Base-by-base conservation (phyloP, 2,113 vertebrate species). In the Perca schrenkii region DNA sequence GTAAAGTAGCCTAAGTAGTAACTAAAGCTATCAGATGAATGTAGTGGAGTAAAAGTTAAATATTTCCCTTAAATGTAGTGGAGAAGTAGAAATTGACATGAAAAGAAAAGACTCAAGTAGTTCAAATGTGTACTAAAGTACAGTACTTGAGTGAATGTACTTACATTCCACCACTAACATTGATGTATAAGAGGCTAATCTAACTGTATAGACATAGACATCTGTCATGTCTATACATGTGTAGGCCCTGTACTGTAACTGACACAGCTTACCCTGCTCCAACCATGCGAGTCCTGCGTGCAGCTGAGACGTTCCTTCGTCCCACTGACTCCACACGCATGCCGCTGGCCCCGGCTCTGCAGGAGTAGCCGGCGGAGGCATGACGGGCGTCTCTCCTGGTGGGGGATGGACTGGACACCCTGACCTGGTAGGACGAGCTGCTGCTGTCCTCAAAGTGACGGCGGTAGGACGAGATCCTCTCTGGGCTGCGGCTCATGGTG, bases 401-500 rank as follows among this genome's bases (percentile, higher is more conserved):
- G 2, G 94, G 95, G 53, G 95, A 96, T 1, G 92, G 95, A 80
- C 95, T 96, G 86, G 93, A 92, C 80, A 96, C 93, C 86, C 95
- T 89, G 82, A 95, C 93, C 84, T 94, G 92, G 79, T 94, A 92
- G 83, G 84, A 85, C 11, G 77, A 88, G 85, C 82, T 85, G 84
- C 86, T 83, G 83, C 83, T 91, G 75, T 94, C 94, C 89, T 95
- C 94, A 67, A 96, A 96, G 88, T 94, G 94, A 21, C 94, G 92
- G 56, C 93, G 91, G 70, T 96, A 95, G n/a, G 95, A 95, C 0
- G 95, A 96, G 68, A 96, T 95, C 77, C 94, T 94, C 40, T 95
- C 95, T 1, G 90, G 93, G 89, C 95, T 95, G 89, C 64, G 80
- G 56, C 95, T 94, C 95, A 95, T 96, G 36, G 13, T 91, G 80